A percentile compares a stretch with the other conserved stretches of the same genome.
phyloP scores from a whole-genome alignment of 37 sponge, comb jelly and placozoan genomes.

The Eunapius fragilis region DNA sequence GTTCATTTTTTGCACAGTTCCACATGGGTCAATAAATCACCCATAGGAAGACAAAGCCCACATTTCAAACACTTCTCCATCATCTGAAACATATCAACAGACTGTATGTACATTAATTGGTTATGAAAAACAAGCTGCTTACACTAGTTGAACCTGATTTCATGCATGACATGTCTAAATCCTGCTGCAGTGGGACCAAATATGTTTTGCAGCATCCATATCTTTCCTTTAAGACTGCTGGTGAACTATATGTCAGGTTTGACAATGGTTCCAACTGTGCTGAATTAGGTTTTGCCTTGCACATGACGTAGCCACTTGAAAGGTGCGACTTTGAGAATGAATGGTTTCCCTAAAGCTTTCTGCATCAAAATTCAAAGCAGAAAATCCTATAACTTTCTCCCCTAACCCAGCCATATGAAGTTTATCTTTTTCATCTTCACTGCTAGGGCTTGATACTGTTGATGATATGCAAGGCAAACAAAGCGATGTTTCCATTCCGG shows the following conservation, averaged over 20 bases:
- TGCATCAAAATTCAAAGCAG: not conserved
- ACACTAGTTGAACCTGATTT: no score
- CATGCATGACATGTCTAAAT: conserved; percentile 30
- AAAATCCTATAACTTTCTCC: conserved; percentile 47
- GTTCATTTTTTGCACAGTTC: no score
- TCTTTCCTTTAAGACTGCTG: conserved; percentile 38
- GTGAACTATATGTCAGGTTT: not conserved
- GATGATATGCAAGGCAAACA: conserved; percentile 40
- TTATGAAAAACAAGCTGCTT: no score
- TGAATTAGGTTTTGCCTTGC: no score
- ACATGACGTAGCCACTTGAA: no score
- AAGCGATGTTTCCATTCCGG: conserved; percentile 53
- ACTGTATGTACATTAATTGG: no score
- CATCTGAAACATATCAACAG: no score
- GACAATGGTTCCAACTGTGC: conserved; percentile 43
- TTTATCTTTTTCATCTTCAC: conserved; percentile 43
- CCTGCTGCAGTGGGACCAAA: conserved; percentile 45
- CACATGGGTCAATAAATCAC: no score
- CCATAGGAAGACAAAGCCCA: no score
- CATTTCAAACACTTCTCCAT: no score
- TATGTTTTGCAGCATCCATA: conserved; percentile 46
- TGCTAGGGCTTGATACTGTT: conserved; percentile 42
- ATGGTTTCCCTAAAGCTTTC: conserved; percentile 21
- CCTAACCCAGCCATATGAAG: conserved; percentile 55
- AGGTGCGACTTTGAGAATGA: no score